Evolutionary conservation across 2,113 vertebrate species (phyloP).

Genomic region (Hyla sarda): DNA sequence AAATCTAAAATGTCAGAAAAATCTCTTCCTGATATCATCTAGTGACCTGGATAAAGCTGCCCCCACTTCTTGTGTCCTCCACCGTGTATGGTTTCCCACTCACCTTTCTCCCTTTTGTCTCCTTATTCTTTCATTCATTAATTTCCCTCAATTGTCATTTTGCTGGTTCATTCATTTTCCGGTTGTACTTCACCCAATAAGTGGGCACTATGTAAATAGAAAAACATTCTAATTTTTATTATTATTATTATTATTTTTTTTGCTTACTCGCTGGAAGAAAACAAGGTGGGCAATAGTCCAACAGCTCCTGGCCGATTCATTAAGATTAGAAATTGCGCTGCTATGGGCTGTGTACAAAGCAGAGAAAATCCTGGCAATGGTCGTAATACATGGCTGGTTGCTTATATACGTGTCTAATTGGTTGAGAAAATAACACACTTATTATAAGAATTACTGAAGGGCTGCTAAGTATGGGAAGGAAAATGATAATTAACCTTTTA

Average conservation of each 20-base stretch:
- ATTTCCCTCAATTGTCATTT: neutral
- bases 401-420: neutral
- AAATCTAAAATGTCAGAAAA: too few species aligned
- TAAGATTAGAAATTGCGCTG: too few species aligned
- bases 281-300: neutral
- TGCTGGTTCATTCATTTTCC: neutral
- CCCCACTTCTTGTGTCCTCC: too few species aligned
- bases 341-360: neutral
- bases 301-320: neutral
- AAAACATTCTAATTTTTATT: neutral
- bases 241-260: neutral
- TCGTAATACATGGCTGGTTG: neutral
- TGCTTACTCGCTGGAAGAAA: slow-evolving; percentile 8
- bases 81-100: too few species aligned
- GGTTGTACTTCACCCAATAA: neutral
- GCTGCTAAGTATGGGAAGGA: neutral
- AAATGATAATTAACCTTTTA: neutral
- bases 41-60: too few species aligned
- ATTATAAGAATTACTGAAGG: too few species aligned
- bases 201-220: neutral
- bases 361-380: neutral
- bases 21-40: too few species aligned
- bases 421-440: neutral
- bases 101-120: too few species aligned
- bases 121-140: too few species aligned